Evolutionary conservation across 2,113 vertebrate genomes (phyloP), one percentile per base, ranked within the genome.

Genomic region (Loxodonta africana): DNA sequence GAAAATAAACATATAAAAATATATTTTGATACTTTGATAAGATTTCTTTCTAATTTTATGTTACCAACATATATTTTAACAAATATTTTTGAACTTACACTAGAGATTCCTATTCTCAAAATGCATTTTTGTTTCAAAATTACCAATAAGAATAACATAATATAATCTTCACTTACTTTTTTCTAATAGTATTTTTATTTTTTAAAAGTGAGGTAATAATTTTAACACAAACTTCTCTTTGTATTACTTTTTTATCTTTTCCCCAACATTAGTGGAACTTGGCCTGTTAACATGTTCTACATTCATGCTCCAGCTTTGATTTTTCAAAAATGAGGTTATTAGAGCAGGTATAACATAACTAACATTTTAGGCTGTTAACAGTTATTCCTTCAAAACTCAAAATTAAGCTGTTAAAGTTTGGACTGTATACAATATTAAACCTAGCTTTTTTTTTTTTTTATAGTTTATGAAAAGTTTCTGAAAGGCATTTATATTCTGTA

Each of bases 51-150:
- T 76, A 69, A 92, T 90, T 97, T 88, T 96, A 80, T 92, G 71
- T 74, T 74, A 92, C 41, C 2, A 76, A 78, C 57, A 73, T 78
- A 63, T 83, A 89, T 91, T 83, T 95, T 84, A 96, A 91, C 33
- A 91, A 71, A 83, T 87, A 84, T 88, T 81, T 86, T 6, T 95
- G 28, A 23, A 44, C 18, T 90, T 85, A 92, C 62, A 69, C 87
- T 93, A 96, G 62, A 95, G 37, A 83, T n/a, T 85, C 12, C 1
- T 14, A 96, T 87, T 65, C 15, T 96, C 8, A 65, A 94, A 94
- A 83, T 78, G 5, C 6, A 96, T 88, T 94, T 95, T 41, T 87
- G 63, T 91, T 96, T 94, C 46, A 98, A 91, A 95, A 83, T 84
- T 92, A 83, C 17, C 28, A 82, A 7, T 65, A 30, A 85, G 18